Percentiles rank a stretch among this genome's conserved stretches.
Conservation (phyloP, 2,797 vertebrate species). For the Phalloptychus januarius region DNA sequence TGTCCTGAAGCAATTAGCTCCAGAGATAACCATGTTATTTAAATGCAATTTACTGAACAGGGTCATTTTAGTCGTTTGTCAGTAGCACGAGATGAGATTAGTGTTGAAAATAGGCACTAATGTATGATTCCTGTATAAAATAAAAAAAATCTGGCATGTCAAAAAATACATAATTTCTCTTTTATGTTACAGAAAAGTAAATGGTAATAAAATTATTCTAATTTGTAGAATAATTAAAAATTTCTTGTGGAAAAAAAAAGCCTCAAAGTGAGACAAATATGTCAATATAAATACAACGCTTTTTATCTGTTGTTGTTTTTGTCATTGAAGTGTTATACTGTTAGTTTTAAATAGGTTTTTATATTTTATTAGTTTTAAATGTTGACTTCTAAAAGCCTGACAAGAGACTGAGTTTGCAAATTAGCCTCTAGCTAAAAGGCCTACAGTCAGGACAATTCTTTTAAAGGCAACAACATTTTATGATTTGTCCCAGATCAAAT, state of each 20-base stretch:
- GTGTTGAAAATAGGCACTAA: slow-evolving; percentile 19
- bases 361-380: not conserved
- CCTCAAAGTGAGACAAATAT: not conserved
- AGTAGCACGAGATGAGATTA: slow-evolving; percentile 28
- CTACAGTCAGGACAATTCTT: not conserved
- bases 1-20: slow-evolving; percentile 38
- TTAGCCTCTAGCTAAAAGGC: not conserved
- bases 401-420: not conserved
- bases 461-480: not conserved
- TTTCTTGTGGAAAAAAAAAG: not conserved
- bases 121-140: not conserved
- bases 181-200: slow-evolving; percentile 1
- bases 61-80: slow-evolving; percentile 33
- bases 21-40: slow-evolving; percentile 48
- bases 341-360: not conserved
- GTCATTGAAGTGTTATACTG: not conserved
- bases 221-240: not conserved
- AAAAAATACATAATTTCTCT: not conserved
- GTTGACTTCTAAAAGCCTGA: not conserved
- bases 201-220: not conserved
- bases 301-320: not conserved
- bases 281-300: not conserved
- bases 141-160: not conserved
- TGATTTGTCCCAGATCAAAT: not conserved
- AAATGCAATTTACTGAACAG: slow-evolving; percentile 54